Evolutionary conservation across 2,797 vertebrate genomes (phyloP).

Genomic region (Pseudochirops corinnae): DNA sequence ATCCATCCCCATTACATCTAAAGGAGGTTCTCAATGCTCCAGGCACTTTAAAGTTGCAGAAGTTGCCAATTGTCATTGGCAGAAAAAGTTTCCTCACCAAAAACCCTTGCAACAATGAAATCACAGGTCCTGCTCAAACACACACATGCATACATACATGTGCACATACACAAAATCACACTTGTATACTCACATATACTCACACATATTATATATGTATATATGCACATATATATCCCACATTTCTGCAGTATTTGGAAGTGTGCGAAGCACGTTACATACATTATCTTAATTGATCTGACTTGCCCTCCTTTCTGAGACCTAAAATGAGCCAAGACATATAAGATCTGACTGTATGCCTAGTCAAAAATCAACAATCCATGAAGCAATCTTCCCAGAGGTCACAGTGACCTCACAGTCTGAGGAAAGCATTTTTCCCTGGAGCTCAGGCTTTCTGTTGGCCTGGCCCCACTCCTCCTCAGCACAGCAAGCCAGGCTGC

Average conservation of each 20-base stretch:
- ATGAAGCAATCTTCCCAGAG: constrained; percentile 73
- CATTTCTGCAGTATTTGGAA: neutral
- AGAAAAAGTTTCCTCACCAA: neutral
- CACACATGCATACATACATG: neutral
- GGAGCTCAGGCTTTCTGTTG: constrained; percentile 29
- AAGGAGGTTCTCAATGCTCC: neutral
- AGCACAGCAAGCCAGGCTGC: neutral
- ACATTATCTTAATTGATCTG: neutral
- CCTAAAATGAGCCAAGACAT: constrained; percentile 54
- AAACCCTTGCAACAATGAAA: neutral
- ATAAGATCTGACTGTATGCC: constrained; percentile 71
- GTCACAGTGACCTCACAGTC: constrained; percentile 66
- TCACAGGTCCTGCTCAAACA: neutral
- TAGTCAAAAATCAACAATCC: constrained; percentile 71
- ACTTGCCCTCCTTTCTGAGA: neutral
- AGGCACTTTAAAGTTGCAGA: neutral
- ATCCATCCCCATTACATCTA: neutral
- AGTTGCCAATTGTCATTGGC: neutral
- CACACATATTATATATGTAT: neutral
- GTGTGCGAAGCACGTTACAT: neutral
- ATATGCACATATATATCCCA: neutral
- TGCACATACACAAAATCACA: neutral
- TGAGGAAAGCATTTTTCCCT: constrained; percentile 70
- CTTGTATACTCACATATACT: neutral
- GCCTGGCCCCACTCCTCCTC: neutral